These are phyloP conservation scores for Parotocinclus haroldoi DNA, from an alignment of 2,797 vertebrate species.

Conservation along the genomic window DNA sequence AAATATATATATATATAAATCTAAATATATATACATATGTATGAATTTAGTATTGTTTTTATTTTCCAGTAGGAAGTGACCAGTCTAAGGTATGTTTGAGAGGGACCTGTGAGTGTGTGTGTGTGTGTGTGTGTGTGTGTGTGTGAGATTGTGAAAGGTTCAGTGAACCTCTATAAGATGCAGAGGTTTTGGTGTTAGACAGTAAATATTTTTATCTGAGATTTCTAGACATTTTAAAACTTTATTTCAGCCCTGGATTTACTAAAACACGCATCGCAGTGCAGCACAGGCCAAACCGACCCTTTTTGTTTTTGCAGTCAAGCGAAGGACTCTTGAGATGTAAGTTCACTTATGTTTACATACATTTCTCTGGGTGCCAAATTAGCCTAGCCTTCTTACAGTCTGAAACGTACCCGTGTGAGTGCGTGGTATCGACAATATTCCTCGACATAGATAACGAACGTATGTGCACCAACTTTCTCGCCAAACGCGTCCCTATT, in stretches of 20 bases:
- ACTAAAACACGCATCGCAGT: background rate
- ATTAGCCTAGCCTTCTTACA: slow-evolving; percentile 42
- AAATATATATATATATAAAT: slow-evolving; percentile 43
- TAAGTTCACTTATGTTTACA: slow-evolving; percentile 51
- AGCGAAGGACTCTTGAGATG: slow-evolving; percentile 29
- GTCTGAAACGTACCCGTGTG: slow-evolving; percentile 18
- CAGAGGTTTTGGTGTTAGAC: slow-evolving; percentile 7
- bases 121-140: background rate
- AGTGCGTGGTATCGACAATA: slow-evolving; percentile 11
- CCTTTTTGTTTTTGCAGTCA: slow-evolving; percentile 4
- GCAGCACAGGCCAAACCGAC: slow-evolving; percentile 7
- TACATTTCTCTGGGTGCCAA: slow-evolving; percentile 52
- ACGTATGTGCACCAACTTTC: background rate
- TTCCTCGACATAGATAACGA: slow-evolving; percentile 1
- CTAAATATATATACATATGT: slow-evolving; percentile 39
- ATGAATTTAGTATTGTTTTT: slow-evolving; percentile 45
- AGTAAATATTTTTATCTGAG: slow-evolving; percentile 11
- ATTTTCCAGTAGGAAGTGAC: slow-evolving; percentile 43
- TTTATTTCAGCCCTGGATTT: background rate
- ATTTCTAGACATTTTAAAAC: slow-evolving; percentile 20
- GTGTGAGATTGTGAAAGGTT: background rate
- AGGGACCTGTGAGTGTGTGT: background rate
- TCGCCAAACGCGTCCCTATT: background rate
- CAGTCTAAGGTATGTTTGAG: slow-evolving; percentile 35
- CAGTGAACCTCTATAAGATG: background rate